Base-by-base conservation (phyloP, 2,113 vertebrate species). In the Ammospiza nelsoni region DNA sequence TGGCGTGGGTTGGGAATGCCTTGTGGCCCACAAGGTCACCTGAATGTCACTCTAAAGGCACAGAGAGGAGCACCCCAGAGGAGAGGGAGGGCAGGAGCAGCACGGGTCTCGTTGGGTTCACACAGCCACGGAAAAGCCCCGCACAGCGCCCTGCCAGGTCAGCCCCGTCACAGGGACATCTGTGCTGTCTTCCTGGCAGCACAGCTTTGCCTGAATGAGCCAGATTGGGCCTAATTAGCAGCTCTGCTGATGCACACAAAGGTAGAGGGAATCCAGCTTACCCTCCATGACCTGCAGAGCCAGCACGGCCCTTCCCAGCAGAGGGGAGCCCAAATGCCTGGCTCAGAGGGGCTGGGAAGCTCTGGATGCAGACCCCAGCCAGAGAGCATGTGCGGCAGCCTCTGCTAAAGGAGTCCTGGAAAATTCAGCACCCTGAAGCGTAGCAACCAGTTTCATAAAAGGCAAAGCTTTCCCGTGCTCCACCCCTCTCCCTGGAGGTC, bases 261-360 rank as follows among this genome's bases (percentile, higher is more conserved):
- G 96, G 96, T 94, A 94, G 75, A 87, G 94, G 87, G 96, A 97
- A 96, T 96, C 96, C 94, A 97, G 94, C 95, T 95, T 95, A 95
- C 94, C 94, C 96, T 95, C 87, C 68, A 37, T 96, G 95, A 95
- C 96, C 96, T 89, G 92, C 89, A 90, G 95, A 96, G 91, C 94
- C 77, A 95, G 91, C 87, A 90, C 67, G 77, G 91, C 39, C 62
- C 93, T 96, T 85, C 35, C 33, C 5, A 14, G 59, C 13, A 1
- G 11, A 85, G 35, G 8, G 17, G 22, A 92, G 75, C 35, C 15
- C 0, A 0, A 52, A 57, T 0, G 11, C 61, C 48, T 24, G 73
- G 57, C 57, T 93, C 33, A 31, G 66, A 81, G 44, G 37, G 24
- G 28, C 58, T 73, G 22, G 17, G 66, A 57, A 90, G 59, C 51